Evolutionary conservation across 2,113 vertebrate genomes (phyloP).

Genomic region (Syngnathoides biaculeatus): DNA sequence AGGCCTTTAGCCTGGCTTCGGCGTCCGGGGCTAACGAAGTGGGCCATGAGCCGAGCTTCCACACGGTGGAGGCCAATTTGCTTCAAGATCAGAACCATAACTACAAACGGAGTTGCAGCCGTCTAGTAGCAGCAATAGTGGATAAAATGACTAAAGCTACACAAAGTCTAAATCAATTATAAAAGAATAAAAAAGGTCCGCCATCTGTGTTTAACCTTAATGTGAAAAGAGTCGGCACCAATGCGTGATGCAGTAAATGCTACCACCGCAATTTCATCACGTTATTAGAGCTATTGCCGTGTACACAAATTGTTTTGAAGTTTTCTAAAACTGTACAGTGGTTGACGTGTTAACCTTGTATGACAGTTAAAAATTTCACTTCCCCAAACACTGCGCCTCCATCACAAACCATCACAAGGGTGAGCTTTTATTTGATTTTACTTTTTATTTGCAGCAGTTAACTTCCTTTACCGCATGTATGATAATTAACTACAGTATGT

Average conservation of each 20-base stretch:
- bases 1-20: too few relatives aligned
- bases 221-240: too few relatives aligned
- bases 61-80: too few relatives aligned
- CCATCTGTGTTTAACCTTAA: too few relatives aligned
- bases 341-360: background rate
- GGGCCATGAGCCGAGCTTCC: too few relatives aligned
- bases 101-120: too few relatives aligned
- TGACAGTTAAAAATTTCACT: background rate
- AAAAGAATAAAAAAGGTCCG: too few relatives aligned
- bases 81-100: too few relatives aligned
- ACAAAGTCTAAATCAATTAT: background rate
- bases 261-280: background rate
- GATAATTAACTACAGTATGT: background rate
- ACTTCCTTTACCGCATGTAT: background rate
- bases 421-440: background rate
- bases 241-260: too few relatives aligned
- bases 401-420: background rate
- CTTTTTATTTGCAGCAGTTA: background rate
- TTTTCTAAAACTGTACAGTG: background rate
- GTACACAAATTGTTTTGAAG: background rate
- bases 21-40: too few relatives aligned
- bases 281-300: background rate
- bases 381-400: background rate
- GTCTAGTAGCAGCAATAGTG: too few relatives aligned
- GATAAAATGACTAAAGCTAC: background rate